Evolutionary conservation across 2,888 invertebrate species (phyloP).

Genomic region (Brachyopa scutellaris): DNA sequence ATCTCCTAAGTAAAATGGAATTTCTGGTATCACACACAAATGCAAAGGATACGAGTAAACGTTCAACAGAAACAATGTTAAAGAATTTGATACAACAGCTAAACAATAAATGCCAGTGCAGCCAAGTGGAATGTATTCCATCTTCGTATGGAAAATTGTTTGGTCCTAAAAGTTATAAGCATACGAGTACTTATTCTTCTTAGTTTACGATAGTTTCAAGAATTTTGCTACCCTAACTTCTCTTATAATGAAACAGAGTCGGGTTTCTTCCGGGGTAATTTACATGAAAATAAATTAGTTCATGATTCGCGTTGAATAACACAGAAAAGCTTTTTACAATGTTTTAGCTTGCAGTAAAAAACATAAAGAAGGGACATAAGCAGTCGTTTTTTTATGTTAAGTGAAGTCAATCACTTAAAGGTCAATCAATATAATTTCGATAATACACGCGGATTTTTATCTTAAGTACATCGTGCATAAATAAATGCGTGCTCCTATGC

Average conservation of each 20-base stretch:
- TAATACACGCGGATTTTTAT: conserved; percentile 11
- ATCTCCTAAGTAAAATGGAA: conserved; percentile 1
- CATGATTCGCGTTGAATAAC: conserved; percentile 38
- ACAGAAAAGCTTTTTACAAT: conserved; percentile 60
- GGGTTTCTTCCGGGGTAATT: conserved; percentile 47
- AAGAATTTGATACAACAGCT: conserved; percentile 55
- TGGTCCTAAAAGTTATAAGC: conserved; percentile 13
- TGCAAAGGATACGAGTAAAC: conserved; percentile 32
- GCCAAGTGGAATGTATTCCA: conserved; percentile 46
- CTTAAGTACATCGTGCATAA: background rate
- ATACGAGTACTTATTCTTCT: conserved; percentile 11
- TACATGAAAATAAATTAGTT: conserved; percentile 61
- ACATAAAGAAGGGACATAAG: conserved; percentile 2
- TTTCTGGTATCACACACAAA: conserved; percentile 25
- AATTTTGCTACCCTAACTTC: conserved; percentile 10
- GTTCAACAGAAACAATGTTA: conserved; percentile 43
- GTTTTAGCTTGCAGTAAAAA: conserved; percentile 9
- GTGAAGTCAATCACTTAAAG: conserved; percentile 31
- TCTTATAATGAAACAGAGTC: conserved; percentile 31
- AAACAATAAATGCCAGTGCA: conserved; percentile 60
- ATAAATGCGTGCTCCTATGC: background rate
- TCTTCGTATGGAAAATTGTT: conserved; percentile 31
- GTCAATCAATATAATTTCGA: conserved; percentile 17
- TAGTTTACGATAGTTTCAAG: conserved; percentile 41
- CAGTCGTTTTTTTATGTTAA: background rate